Base-by-base conservation (phyloP, 2,888 invertebrate species). In the Uropetala carovei region DNA sequence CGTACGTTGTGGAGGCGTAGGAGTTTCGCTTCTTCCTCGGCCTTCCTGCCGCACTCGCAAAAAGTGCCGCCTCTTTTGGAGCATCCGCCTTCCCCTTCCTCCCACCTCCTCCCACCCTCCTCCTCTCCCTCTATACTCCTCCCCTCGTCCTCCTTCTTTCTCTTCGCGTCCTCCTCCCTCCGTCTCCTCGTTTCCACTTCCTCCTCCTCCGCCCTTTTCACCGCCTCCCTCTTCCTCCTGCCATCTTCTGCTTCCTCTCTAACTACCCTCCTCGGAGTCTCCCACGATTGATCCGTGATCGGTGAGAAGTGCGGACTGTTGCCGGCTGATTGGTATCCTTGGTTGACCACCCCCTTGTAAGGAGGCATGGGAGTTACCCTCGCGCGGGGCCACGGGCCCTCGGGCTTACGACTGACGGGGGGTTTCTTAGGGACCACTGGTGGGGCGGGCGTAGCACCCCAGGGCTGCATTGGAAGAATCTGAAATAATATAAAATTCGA, bases 1-100 rank as follows among this genome's bases (percentile, higher is more conserved):
- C 89, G 89, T 64, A 89, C 89, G 43, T 89, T 89, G 43, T 89
- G 89, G 64, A 89, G 89, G 30, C n/a, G 60, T 13, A 89, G 89
- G 43, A 89, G 89, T n/a, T 68, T 64, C 18, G 89, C 86, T 59
- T 86, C 86, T 30, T 86, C 86, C 43, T 86, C 86, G 14, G 86
- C 89, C 68, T 89, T 43, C 43, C 64, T 89, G 43, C 89, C 89
- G 43, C 89, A 89, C 11, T 89, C 64, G 89, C 89, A 89, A 0
- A 22, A 59, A 57, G 86, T 30, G 16, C 59, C 16, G 59, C 59
- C 59, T 18, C 18, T 18, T 18, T n/a, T 56, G n/a, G 56, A 43
- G 3, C 30, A 27, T 5, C 60, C 14, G 0, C 86, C 86, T 9
- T 59, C 59, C 1, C 16, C n/a, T 13, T 27, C n/a, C 8, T 59